Evolutionary conservation across 2,797 vertebrate species (phyloP).

Genomic region (Xiphophorus birchmanni): DNA sequence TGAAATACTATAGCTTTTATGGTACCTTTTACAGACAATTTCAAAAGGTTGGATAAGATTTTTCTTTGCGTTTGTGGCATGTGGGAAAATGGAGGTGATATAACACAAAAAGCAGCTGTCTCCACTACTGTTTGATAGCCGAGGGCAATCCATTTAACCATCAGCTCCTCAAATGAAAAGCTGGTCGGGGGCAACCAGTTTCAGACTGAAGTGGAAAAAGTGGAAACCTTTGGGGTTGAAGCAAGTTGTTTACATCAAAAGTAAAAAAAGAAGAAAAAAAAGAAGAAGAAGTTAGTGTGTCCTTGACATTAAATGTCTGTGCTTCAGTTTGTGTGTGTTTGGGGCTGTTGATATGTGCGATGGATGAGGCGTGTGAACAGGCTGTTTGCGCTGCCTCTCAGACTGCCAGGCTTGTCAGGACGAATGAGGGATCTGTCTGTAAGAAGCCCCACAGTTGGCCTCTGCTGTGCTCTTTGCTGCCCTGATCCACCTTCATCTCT

Average conservation of each 20-base stretch:
- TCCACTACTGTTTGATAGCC: neutral
- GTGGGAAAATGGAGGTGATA: slow-evolving; percentile 7
- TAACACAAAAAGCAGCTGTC: slow-evolving; percentile 17
- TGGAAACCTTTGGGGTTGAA: slow-evolving; percentile 15
- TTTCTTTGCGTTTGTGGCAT: neutral
- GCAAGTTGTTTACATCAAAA: slow-evolving; percentile 21
- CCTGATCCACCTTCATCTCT: slow-evolving; percentile 51
- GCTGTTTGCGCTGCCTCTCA: slow-evolving; percentile 31
- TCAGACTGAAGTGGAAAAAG: neutral
- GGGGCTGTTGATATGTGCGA: slow-evolving; percentile 14
- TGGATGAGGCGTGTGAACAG: slow-evolving; percentile 36
- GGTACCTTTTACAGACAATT: neutral
- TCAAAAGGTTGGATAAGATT: neutral
- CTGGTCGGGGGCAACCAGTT: neutral
- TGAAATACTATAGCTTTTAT: neutral
- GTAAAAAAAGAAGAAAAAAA: slow-evolving; percentile 27
- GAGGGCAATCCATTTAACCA: slow-evolving; percentile 5
- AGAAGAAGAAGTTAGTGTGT: slow-evolving; percentile 13
- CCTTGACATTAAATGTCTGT: slow-evolving; percentile 16
- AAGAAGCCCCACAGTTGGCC: slow-evolving; percentile 29
- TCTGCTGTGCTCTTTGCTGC: slow-evolving; percentile 40
- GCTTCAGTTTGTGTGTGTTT: slow-evolving; percentile 7
- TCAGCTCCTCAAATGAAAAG: slow-evolving; percentile 7
- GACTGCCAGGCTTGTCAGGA: slow-evolving; percentile 48
- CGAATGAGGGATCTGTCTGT: slow-evolving; percentile 51